Evolutionary conservation across 2,888 invertebrate genomes (phyloP), one percentile per base, ranked within the genome.

Genomic region (Achlya flavicornis): DNA sequence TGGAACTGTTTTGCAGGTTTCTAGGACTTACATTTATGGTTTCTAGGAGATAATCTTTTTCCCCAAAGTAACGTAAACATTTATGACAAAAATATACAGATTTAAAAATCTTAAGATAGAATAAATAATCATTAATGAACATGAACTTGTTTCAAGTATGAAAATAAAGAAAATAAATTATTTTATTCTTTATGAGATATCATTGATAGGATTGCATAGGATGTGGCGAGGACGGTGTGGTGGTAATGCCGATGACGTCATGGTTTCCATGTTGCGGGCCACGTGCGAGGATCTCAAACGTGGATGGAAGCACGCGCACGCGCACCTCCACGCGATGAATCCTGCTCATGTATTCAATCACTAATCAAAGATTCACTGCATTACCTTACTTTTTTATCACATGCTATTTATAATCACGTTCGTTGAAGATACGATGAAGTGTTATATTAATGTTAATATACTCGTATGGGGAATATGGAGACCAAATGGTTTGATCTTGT

Each of bases 231-330:
- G n/a, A n/a, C n/a, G 58, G 57, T 59, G 19, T 41, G n/a, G 41
- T 10, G 59, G 16, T n/a, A 41, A 41, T 41, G 14, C 35, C 26
- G 41, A 11, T 59, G 14, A 59, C 38, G 6, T 19, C 35, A 59
- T 59, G 38, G 16, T 35, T 8, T 58, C 38, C 53, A 53, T 53
- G 53, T 8, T 48, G 48, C 53, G 19, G 43, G 61, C 19, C 58
- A 63, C 53, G 35, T 32, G 58, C 53, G 19, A 46, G n/a, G 38
- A 35, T 57, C 48, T 43, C 64, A 63, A 64, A 66, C 70, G 66
- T 70, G 69, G 12, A 43, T 53, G n/a, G n/a, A 60, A 61, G 43
- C 73, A 71, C 71, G 70, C 67, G 63, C 69, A 35, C 71, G 70
- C 68, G 63, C 69, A 35, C 48, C 3, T n/a, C 19, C 43, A 60